Percentiles rank a stretch among this genome's conserved stretches.
These are phyloP conservation scores for Chrysodeixis includens DNA, from an alignment of 2,888 invertebrate species.

Conservation along the genomic window DNA sequence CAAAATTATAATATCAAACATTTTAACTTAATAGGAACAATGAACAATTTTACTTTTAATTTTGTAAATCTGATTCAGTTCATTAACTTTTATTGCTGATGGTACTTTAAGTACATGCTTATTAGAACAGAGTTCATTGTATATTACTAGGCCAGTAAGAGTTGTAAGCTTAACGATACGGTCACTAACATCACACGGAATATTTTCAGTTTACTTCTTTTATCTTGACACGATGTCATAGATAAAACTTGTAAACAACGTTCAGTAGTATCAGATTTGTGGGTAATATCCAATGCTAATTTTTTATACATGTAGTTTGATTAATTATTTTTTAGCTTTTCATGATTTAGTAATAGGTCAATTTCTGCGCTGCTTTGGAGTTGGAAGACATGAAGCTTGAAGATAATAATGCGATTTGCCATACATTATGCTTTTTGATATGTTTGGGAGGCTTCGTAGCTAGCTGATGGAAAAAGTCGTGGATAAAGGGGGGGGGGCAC, in stretches of 20 bases:
- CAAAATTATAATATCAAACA: too few relatives aligned
- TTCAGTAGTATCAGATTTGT: not conserved
- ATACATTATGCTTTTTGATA: not conserved
- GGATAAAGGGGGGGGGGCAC: too few relatives aligned
- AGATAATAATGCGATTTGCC: not conserved
- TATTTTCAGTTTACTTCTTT: not conserved
- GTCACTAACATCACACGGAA: constrained; percentile 1
- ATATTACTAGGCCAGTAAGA: not conserved
- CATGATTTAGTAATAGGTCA: constrained; percentile 1
- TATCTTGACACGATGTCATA: not conserved
- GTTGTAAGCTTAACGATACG: not conserved
- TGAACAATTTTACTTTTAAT: too few relatives aligned
- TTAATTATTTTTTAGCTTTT: not conserved
- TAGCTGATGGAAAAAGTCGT: too few relatives aligned
- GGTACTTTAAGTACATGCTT: not conserved
- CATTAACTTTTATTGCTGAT: too few relatives aligned
- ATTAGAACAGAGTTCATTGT: not conserved
- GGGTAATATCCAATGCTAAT: not conserved
- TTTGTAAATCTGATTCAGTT: too few relatives aligned
- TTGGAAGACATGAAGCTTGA: not conserved
- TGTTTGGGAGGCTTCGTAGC: not conserved
- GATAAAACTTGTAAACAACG: not conserved
- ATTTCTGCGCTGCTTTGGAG: not conserved
- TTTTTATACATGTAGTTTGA: not conserved
- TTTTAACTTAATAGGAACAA: too few relatives aligned